These are phyloP conservation scores for Notodonta ziczac DNA, from an alignment of 2,888 invertebrate species.

Conservation along the genomic window DNA sequence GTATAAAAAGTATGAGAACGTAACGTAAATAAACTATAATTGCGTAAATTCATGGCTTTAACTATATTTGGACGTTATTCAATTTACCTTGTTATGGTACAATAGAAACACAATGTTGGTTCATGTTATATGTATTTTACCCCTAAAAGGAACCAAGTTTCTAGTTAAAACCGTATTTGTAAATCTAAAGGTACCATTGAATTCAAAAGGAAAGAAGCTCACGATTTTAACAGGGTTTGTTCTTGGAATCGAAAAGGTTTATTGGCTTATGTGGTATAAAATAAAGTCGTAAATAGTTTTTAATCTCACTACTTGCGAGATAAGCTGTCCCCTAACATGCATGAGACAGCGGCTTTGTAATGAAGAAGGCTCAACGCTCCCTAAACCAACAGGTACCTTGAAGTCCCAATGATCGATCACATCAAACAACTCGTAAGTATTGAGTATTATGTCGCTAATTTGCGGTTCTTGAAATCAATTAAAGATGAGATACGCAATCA, in stretches of 20 bases:
- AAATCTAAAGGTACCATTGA: not conserved
- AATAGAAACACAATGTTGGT: not conserved
- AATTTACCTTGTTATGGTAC: conserved; percentile 4
- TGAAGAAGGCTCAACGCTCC: too few relatives aligned
- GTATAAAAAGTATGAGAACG: conserved; percentile 3
- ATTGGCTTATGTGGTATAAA: not conserved
- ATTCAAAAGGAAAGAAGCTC: not conserved
- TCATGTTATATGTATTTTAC: conserved; percentile 1
- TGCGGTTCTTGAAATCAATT: not conserved
- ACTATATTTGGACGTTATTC: conserved; percentile 2
- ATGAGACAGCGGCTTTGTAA: too few relatives aligned
- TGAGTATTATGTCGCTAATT: not conserved
- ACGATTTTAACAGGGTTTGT: not conserved
- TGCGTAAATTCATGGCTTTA: not conserved
- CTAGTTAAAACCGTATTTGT: not conserved
- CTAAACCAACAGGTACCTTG: too few relatives aligned
- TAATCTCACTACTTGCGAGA: not conserved
- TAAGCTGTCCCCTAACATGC: not conserved
- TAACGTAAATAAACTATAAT: not conserved
- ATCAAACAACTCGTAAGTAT: too few relatives aligned
- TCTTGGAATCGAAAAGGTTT: not conserved
- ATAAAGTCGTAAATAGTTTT: too few relatives aligned
- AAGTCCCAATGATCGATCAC: too few relatives aligned
- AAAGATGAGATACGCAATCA: conserved; percentile 1
- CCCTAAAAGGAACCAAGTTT: not conserved